Evolutionary conservation across 2,888 invertebrate species (phyloP), one percentile per base, ranked within the genome.

Genomic region (Cheilosia vulpina): DNA sequence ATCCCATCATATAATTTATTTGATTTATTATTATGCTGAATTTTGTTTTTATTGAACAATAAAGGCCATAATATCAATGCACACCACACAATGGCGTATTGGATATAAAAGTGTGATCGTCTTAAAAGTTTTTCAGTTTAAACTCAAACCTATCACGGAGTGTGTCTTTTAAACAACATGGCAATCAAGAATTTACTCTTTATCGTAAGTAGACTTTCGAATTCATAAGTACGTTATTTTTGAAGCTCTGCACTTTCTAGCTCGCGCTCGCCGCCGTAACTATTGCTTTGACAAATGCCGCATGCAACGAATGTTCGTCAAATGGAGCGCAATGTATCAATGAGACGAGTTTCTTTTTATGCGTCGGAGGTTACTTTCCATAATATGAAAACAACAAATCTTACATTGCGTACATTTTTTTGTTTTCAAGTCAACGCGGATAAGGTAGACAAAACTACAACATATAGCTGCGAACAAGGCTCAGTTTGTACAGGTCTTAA

Each of bases 401-500:
- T 24, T 13, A 21, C 17, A 57, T 34, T 57, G 13, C 9, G n/a
- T 2, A 5, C 1, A n/a, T 1, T 2, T 66, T 21, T 38, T 52
- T 24, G 5, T 53, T 63, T 73, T 41, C 3, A 0, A 89, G 34
- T 31, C 19, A 15, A 31, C 11, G 1, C 1, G 4, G 45, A 31
- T 19, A 19, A 9, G 1, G 15, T 34, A 4, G 82, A 31, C 17
- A 19, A 6, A 4, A 62, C 53, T 1, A 89, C 89, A 71, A 83
- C 88, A 31, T 89, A 90, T 3, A 80, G 72, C 1, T 91, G 91
- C 38, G 87, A 84, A 0, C 87, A 89, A 17, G 90, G 90, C 1
- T 76, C 90, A 58, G 89, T 90, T 17, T 91, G 91, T 84, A 88
- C 90, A 5, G 88, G 89, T 68, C 84, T 88, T 60, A 87, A 88